Evolutionary conservation across 2,113 vertebrate genomes (phyloP), one percentile per base, ranked within the genome.

Genomic region (Macrotus californicus): DNA sequence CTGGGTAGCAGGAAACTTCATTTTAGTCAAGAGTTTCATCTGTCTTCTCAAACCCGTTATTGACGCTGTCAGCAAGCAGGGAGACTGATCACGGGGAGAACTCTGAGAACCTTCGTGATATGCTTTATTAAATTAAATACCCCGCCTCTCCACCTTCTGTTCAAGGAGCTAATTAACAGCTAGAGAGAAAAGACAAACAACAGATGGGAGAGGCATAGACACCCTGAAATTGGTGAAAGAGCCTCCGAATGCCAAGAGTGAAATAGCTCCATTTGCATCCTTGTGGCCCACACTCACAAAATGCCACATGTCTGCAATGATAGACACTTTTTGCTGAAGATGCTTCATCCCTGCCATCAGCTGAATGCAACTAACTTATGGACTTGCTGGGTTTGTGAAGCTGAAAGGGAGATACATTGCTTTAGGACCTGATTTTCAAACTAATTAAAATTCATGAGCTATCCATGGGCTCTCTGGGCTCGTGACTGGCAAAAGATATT

Each of bases 151-250:
- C 26, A 86, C 48, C 72, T 89, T 85, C 91, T 92, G 72, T 81
- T 92, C 76, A 50, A 56, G 87, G 46, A 92, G 85, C 87, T 94
- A 92, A 94, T 95, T 91, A 96, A 88, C 50, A 93, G 79, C 34
- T n/a, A 64, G 87, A 92, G 84, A 87, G 90, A 93, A 87, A 89
- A 93, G 92, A 81, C 59, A 85, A 52, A 67, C 52, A 87, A 15
- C 92, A 96, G 76, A 92, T 70, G 88, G 54, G 59, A 81, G 87
- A 67, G 24, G 19, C 67, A 26, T 4, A 54, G 76, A 56, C 48
- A 43, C 18, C 34, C 92, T 56, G 50, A 64, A 39, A 26, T 3
- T 76, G 41, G 64, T 48, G 46, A 11, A 15, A n/a, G 54, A 52
- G 16, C 21, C 39, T 75, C 26, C 61, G 48, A 77, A 52, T 9